These are phyloP conservation scores for Spilogale gracilis DNA, from an alignment of 2,113 vertebrate species.

Conservation along the genomic window DNA sequence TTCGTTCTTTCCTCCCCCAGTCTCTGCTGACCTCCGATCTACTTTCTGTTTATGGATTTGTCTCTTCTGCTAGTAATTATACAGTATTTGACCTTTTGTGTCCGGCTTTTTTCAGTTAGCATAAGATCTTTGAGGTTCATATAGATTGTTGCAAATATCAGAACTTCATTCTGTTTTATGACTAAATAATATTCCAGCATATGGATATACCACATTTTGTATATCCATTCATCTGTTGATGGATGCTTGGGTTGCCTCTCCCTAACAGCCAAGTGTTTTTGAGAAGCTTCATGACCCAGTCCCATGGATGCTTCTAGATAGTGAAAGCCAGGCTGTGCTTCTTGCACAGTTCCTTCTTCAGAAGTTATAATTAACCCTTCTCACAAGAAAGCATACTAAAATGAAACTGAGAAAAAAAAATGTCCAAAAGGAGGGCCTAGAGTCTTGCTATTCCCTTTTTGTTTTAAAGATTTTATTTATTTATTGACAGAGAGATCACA, in stretches of 20 bases:
- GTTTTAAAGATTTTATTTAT: no score
- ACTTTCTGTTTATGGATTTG: background rate
- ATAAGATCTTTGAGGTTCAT: background rate
- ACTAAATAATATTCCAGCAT: background rate
- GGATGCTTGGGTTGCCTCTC: background rate
- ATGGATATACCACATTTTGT: background rate
- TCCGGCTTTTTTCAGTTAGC: background rate
- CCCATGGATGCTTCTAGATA: background rate
- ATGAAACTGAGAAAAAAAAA: background rate
- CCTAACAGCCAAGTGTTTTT: background rate
- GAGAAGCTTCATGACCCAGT: background rate
- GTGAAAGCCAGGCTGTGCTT: background rate
- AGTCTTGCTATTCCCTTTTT: background rate
- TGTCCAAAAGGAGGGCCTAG: background rate
- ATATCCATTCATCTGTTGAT: conserved; percentile 8
- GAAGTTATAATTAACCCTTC: background rate
- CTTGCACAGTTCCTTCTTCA: background rate
- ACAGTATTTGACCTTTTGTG: background rate
- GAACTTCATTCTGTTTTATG: conserved; percentile 9
- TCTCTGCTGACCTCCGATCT: background rate
- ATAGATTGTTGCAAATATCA: background rate
- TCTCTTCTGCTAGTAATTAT: background rate
- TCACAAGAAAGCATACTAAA: conserved; percentile 6
- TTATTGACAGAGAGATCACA: no score
- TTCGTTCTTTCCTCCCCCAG: background rate